Conservation (phyloP, 2,888 invertebrate species). For the Muscina levida region DNA sequence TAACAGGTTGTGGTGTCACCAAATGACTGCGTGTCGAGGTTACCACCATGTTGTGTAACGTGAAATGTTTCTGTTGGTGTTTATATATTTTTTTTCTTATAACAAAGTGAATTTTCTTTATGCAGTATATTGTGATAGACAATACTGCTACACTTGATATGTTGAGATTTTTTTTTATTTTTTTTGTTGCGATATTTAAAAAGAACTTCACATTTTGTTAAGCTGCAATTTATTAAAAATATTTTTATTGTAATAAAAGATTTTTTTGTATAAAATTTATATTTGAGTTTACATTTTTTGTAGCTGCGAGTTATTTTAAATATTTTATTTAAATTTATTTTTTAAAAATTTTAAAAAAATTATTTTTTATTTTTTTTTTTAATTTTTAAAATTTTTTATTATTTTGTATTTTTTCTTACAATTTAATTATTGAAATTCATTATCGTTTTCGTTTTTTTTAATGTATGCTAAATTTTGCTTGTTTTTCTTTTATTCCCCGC, state of each 20-base stretch:
- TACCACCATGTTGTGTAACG: conserved; percentile 73
- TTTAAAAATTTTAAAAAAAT: neutral
- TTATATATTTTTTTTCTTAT: conserved; percentile 17
- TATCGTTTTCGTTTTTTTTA: conserved; percentile 5
- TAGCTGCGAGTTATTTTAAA: too few species aligned
- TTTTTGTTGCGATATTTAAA: neutral
- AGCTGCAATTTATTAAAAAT: conserved; percentile 22
- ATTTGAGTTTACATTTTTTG: conserved; percentile 21
- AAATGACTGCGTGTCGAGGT: conserved; percentile 77
- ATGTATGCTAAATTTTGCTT: conserved; percentile 16
- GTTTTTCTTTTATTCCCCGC: neutral
- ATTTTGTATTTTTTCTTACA: too few species aligned
- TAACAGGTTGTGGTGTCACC: conserved; percentile 70
- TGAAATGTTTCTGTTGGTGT: conserved; percentile 29
- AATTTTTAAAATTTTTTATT: too few species aligned
- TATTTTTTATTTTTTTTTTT: conserved; percentile 27
- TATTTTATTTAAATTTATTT: conserved; percentile 20
- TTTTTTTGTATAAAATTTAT: too few species aligned
- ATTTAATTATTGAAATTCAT: neutral
- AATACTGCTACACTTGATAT: conserved; percentile 29
- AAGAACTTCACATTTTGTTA: conserved; percentile 52
- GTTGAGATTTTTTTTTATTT: neutral
- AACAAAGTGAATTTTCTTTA: neutral
- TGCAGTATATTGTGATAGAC: conserved; percentile 1
- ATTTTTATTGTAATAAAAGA: neutral